Base-by-base conservation (phyloP, 2,797 vertebrate genomes). In the Xerus rutilus region DNA sequence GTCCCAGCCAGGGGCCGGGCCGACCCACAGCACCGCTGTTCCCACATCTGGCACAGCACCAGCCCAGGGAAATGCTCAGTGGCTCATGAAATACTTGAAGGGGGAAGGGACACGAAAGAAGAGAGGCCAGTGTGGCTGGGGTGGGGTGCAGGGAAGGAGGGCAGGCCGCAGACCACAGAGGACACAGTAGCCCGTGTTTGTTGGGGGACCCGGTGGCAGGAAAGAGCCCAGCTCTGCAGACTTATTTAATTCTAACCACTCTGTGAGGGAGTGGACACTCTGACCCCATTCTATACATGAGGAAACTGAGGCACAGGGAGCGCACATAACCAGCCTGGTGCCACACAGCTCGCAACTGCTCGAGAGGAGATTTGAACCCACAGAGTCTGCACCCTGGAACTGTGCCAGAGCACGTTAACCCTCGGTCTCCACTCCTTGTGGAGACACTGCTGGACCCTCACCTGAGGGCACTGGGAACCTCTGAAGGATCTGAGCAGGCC, bases 41-140 rank as follows among this genome's bases (percentile, higher is more conserved):
- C 69, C 43, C 14, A 35, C 35, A 15, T 28, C 12, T 14, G 39
- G 20, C 73, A 20, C 25, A n/a, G 43, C 0, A 0, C 17, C 32
- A 30, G n/a, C 49, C 4, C 39, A 7, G 35, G 49, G 57, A 64
- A 84, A n/a, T 0, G n/a, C 72, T 32, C 7, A 0, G 9, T 6
- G 23, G 3, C 78, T n/a, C 82, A 23, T 2, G 0, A 25, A 11
- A 47, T n/a, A 21, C 1, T 59, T 12, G n/a, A 45, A 59, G 2
- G 0, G 6, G 18, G 10, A 4, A 14, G 1, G 47, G 28, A 15
- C 35, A 1, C 1, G 64, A 30, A 12, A 11, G 47, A 5, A 39
- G 18, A 32, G 67, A 54, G 54, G 7, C 32, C 10, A 2, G 1
- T 3, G 43, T 32, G 74, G 69, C 54, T 70, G 49, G 10, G 32